Base-by-base conservation (phyloP, 2,113 vertebrate species). In the Panurus biarmicus region DNA sequence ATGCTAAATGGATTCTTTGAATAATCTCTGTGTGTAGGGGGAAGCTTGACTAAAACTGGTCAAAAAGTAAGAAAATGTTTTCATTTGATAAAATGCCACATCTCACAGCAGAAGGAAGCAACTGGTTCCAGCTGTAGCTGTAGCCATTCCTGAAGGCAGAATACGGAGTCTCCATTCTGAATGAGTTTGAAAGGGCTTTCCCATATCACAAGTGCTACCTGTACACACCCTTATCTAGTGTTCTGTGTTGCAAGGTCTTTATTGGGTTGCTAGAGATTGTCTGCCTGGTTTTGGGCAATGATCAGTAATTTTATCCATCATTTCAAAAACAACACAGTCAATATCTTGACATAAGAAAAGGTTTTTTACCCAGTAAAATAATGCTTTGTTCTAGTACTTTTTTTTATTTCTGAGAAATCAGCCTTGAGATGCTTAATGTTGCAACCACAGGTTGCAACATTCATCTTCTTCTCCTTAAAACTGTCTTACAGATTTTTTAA, bases 261-360 rank as follows among this genome's bases (percentile, higher is more conserved):
- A 8, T 60, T 75, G 14, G 50, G 8, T 85, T 74, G 24, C 24
- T 67, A 20, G 29, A 75, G 31, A 50, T 76, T 53, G 21, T 31
- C 58, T 72, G 24, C 14, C 20, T 67, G 38, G 7, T 60, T 81
- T 75, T 67, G 57, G 38, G 31, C 40, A 79, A 5, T 20, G 36
- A 40, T 42, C 22, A 76, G 20, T 78, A 64, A 42, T 79, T 51
- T 80, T 50, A 57, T 62, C 33, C 19, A 36, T 57, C 33, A 29
- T 22, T 51, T 20, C 20, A 73, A 50, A 88, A 83, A 44, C 28
- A 9, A 77, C 10, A 3, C 5, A 1, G 12, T 56, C 0, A 0
- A 18, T 80, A 72, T 7, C 35, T 64, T 28, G 15, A 5, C 21
- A 54, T 86, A 58, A 92, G 24, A 57, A 58, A 60, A 58, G 6